Evolutionary conservation across 2,888 invertebrate genomes (phyloP).

Genomic region (Mycalesis mineus): DNA sequence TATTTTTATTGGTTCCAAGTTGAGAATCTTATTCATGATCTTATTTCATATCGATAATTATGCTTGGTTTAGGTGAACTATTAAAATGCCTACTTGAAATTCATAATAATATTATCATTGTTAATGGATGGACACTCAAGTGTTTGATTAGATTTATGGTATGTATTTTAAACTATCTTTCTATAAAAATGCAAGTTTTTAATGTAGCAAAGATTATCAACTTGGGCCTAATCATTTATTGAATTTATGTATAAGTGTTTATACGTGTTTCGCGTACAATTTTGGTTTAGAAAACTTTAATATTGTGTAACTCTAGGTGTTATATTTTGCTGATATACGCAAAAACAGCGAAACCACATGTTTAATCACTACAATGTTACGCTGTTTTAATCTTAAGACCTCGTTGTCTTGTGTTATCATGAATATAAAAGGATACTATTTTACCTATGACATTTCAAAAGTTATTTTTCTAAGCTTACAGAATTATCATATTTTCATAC

Average conservation of each 20-base stretch:
- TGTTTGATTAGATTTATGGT: too few relatives aligned
- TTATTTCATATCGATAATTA: neutral
- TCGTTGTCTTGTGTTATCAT: too few relatives aligned
- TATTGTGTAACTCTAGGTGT: constrained; percentile 21
- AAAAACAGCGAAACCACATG: neutral
- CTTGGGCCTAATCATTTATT: constrained; percentile 17
- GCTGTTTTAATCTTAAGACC: neutral
- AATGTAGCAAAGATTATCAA: constrained; percentile 11
- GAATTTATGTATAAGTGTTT: constrained; percentile 10
- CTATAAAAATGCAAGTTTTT: too few relatives aligned
- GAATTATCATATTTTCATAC: constrained; percentile 24
- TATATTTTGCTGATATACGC: constrained; percentile 19
- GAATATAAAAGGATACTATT: neutral
- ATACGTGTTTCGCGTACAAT: constrained; percentile 29
- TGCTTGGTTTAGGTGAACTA: neutral
- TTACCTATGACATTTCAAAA: constrained; percentile 16
- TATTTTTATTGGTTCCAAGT: constrained; percentile 20
- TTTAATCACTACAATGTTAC: neutral
- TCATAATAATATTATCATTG: too few relatives aligned
- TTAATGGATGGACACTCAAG: too few relatives aligned
- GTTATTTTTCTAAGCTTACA: constrained; percentile 20
- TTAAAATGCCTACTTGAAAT: too few relatives aligned
- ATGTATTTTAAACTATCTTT: too few relatives aligned
- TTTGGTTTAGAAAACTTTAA: constrained; percentile 13
- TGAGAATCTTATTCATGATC: constrained; percentile 15